Evolutionary conservation across 2,888 invertebrate species (phyloP).

Genomic region (Norana najaformis): DNA sequence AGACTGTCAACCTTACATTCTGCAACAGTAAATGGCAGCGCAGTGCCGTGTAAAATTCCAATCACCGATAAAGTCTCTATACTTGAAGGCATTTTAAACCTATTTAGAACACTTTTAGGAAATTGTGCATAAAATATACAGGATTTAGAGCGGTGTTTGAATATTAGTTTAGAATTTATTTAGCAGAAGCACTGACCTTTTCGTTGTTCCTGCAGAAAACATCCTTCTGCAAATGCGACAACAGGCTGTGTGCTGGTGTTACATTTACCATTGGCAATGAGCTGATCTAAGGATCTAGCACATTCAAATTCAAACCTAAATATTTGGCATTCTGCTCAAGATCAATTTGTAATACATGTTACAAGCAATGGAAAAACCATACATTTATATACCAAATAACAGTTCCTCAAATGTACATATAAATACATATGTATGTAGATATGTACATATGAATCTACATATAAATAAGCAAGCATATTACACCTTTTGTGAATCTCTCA

Average conservation of each 20-base stretch:
- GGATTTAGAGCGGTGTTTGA: background rate
- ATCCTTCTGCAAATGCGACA: background rate
- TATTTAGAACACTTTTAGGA: background rate
- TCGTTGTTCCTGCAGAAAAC: conserved; percentile 8
- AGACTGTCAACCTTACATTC: no score
- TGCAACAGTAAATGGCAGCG: no score
- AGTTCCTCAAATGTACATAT: no score
- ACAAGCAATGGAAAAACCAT: background rate
- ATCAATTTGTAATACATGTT: background rate
- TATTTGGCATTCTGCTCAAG: background rate
- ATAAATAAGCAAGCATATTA: background rate
- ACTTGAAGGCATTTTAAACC: no score
- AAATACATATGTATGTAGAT: background rate
- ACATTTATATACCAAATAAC: background rate
- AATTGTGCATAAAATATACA: background rate
- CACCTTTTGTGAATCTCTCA: background rate
- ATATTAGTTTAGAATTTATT: background rate
- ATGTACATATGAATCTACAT: background rate
- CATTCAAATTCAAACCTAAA: background rate
- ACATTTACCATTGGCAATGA: background rate
- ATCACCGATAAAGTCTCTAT: no score
- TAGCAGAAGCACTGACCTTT: background rate
- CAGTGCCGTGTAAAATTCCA: no score
- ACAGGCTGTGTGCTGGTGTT: background rate
- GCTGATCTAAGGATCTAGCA: conserved; percentile 15